Evolutionary conservation across 2,113 vertebrate genomes (phyloP), one percentile per base, ranked within the genome.

Genomic region (Accipiter virgatus): DNA sequence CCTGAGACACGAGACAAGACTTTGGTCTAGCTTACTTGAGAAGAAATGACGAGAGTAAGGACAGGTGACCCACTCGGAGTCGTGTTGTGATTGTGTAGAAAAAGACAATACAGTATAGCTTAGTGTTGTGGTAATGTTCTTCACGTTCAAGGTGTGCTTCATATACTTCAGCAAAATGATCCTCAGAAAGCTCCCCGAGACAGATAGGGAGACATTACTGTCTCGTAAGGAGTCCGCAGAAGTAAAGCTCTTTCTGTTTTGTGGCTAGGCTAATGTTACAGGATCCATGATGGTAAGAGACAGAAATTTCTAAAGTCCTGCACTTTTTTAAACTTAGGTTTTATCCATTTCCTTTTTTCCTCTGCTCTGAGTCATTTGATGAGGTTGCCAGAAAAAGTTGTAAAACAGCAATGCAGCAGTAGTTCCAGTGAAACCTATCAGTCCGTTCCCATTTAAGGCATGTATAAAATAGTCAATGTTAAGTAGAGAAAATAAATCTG

Each of bases 401-500:
- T 86, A 92, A 78, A 68, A 9, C 52, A 72, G 86, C 68, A 61
- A 5, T 3, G 43, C 72, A 83, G 85, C 71, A 86, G 86, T 25
- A 53, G 63, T 83, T 93, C 58, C 74, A 95, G 72, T 79, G 92
- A 83, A 96, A 89, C 43, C 40, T 50, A 29, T 83, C 65, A 53
- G 65, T 53, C 52, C 10, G 1, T 62, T 92, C 87, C 74, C 66
- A 66, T n/a, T 59, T 86, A 43, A 94, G 74, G 53, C 90, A 75
- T 93, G 56, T 67, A 85, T 88, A 43, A 94, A 95, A 81, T 83
- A 86, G 27, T 50, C 79, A 73, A 63, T 63, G 68, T 71, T 83
- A 93, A 92, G 82, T 68, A 61, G 55, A 81, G 73, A 81, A 79
- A 93, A 72, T 78, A 93, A 93, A 96, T 95, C 93, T 91, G 70